Evolutionary conservation across 2,797 vertebrate species (phyloP).

Genomic region (Sebastes taczanowskii): DNA sequence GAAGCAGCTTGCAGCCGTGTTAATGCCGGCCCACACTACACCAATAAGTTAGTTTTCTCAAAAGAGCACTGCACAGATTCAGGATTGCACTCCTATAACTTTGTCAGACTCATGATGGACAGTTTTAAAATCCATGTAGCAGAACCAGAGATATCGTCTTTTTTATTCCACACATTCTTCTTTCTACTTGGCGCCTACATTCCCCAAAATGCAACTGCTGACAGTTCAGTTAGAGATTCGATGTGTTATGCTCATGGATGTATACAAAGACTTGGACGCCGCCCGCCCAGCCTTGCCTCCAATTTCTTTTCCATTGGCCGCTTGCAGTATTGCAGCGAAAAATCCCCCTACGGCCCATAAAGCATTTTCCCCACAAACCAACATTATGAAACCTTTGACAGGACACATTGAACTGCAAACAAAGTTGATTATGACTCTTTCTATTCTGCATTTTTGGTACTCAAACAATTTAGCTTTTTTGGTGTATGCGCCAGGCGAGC

Average conservation of each 20-base stretch:
- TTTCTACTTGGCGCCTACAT: neutral
- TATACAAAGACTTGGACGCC: no score
- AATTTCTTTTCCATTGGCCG: no score
- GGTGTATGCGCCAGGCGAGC: no score
- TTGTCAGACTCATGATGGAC: neutral
- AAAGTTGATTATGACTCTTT: no score
- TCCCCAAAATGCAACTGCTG: neutral
- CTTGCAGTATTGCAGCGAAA: accelerated
- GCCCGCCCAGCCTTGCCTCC: no score
- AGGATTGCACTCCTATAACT: neutral
- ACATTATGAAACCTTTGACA: no score
- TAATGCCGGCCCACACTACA: neutral
- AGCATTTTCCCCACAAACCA: no score
- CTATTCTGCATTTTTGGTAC: no score
- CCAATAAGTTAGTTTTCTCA: neutral
- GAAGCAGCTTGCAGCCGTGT: neutral
- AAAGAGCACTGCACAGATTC: neutral
- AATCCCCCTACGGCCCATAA: no score
- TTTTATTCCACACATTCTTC: neutral
- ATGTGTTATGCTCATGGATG: neutral
- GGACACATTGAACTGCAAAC: no score
- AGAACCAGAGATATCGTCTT: neutral
- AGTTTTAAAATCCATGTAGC: neutral
- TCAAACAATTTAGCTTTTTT: no score
- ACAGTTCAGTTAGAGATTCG: neutral